phyloP scores from a whole-genome alignment of 2,888 invertebrate species.

The Lithophane socia region DNA sequence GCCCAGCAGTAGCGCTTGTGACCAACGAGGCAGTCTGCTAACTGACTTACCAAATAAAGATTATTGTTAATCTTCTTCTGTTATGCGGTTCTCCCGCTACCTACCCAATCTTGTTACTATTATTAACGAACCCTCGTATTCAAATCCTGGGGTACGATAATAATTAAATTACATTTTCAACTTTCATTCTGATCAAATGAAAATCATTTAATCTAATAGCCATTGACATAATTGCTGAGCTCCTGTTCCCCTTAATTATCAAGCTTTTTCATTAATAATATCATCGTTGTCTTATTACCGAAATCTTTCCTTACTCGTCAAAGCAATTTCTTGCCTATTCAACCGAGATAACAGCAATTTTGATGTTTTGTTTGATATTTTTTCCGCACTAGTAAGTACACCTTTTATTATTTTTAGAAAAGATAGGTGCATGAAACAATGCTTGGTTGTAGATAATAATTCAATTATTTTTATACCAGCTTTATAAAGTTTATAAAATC shows the following conservation, averaged over 20 bases:
- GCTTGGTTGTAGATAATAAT: too few species aligned
- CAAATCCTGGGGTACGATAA: neutral
- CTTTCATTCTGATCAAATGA: conserved; percentile 28
- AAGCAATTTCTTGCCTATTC: conserved; percentile 53
- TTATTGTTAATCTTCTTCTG: neutral
- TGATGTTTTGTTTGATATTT: conserved; percentile 52
- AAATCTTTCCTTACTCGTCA: conserved; percentile 16
- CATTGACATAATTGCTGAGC: conserved; percentile 27
- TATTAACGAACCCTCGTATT: neutral
- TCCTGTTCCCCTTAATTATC: neutral
- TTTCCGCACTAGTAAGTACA: conserved; percentile 17
- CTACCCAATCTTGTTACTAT: neutral
- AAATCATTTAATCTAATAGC: conserved; percentile 31
- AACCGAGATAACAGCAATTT: conserved; percentile 60
- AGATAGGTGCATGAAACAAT: neutral
- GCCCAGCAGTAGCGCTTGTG: neutral
- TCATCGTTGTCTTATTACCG: conserved; percentile 2
- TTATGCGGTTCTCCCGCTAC: neutral
- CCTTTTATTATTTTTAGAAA: conserved; percentile 4
- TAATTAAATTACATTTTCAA: conserved; percentile 35
- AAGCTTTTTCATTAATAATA: conserved; percentile 28
- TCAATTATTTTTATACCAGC: neutral
- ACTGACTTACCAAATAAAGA: neutral
- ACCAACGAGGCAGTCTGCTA: neutral
- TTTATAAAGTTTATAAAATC: neutral